Evolutionary conservation across 2,113 vertebrate genomes (phyloP).

Genomic region (Ramphastos sulfuratus): DNA sequence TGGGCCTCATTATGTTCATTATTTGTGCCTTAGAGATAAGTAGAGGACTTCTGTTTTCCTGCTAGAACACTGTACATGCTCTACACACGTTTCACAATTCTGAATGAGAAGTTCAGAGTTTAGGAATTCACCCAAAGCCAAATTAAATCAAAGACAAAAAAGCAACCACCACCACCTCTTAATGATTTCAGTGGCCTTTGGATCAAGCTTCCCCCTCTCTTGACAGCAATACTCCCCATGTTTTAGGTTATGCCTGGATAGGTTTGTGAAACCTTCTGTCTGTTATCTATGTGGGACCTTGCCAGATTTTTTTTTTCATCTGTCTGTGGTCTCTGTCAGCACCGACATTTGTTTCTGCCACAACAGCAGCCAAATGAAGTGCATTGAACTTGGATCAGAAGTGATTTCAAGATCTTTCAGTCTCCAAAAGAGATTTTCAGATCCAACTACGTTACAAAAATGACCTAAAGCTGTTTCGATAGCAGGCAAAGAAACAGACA

Average conservation of each 20-base stretch:
- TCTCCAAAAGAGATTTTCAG: conserved; percentile 33
- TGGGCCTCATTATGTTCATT: conserved; percentile 54
- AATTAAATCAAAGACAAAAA: conserved; percentile 23
- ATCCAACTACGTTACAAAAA: conserved; percentile 48
- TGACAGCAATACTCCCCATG: conserved; percentile 5
- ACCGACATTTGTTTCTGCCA: conserved; percentile 48
- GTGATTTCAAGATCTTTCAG: conserved; percentile 48
- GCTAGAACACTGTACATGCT: conserved; percentile 5
- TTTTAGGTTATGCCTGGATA: conserved; percentile 37
- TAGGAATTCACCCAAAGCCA: conserved; percentile 43
- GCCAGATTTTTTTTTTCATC: conserved; percentile 45
- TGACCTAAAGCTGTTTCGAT: conserved; percentile 37
- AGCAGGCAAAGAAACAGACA: conserved; percentile 10
- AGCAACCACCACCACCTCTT: not conserved
- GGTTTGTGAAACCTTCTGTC: conserved; percentile 50
- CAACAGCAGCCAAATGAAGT: conserved; percentile 55
- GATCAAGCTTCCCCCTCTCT: not conserved
- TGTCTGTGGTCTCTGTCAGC: conserved; percentile 57
- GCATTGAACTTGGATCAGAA: conserved; percentile 62
- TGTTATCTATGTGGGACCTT: conserved; percentile 44
- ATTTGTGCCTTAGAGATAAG: conserved; percentile 34
- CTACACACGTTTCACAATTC: not conserved
- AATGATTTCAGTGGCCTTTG: conserved; percentile 12
- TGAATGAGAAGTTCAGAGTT: conserved; percentile 3
- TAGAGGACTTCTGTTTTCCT: conserved; percentile 32